Conservation (phyloP, 2,113 vertebrate genomes). For the Tragelaphus strepsiceros region DNA sequence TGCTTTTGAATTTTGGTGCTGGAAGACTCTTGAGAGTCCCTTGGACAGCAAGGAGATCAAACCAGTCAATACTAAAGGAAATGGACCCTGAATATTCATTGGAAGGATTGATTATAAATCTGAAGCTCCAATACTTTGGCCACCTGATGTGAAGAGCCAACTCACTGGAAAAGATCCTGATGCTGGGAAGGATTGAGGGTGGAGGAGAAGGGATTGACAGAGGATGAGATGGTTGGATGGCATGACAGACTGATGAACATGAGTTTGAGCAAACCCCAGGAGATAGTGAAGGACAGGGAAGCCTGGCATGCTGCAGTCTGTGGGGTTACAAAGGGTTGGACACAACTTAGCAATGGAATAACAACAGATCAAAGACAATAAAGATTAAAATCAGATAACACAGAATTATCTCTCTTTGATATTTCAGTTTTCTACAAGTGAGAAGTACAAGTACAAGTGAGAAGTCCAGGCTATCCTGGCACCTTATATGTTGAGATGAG, state of each 20-base stretch:
- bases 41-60: background rate
- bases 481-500: too few species aligned
- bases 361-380: background rate
- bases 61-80: background rate
- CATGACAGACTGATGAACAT: background rate
- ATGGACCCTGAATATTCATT: background rate
- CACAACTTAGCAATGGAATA: background rate
- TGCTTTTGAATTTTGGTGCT: background rate
- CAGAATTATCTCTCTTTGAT: background rate
- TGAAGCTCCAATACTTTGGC: background rate
- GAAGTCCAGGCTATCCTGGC: background rate
- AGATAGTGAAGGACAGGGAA: background rate
- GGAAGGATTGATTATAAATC: background rate
- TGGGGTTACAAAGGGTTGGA: background rate
- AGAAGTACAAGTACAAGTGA: background rate
- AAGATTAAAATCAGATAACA: background rate
- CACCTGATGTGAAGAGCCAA: fast-evolving
- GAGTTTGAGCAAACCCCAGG: background rate
- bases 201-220: background rate
- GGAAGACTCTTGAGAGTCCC: background rate
- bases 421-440: background rate
- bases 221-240: background rate
- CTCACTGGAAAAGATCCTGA: background rate
- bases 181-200: background rate
- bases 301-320: background rate